These are phyloP conservation scores for Acanthiza pusilla DNA, from an alignment of 2,797 vertebrate species.

Conservation along the genomic window DNA sequence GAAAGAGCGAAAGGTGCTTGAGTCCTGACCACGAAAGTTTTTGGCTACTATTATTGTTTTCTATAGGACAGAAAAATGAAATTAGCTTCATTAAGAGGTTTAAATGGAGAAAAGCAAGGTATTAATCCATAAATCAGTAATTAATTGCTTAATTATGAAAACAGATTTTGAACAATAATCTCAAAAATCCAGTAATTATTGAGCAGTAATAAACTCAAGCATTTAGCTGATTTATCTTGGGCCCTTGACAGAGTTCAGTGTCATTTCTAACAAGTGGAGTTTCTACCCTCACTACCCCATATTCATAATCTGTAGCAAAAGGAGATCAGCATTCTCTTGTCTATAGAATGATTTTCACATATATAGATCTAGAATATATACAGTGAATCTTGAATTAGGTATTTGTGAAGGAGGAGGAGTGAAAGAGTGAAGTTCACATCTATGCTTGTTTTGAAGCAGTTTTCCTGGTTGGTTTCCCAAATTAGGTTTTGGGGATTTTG, in stretches of 20 bases:
- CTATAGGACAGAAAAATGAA: neutral
- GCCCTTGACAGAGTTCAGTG: neutral
- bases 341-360: neutral
- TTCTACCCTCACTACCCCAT: neutral
- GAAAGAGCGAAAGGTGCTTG: neutral
- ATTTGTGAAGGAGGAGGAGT: neutral
- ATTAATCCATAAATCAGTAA: neutral
- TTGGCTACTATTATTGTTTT: neutral
- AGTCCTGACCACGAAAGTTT: neutral
- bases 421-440: neutral
- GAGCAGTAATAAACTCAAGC: neutral
- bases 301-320: neutral
- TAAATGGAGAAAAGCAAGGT: neutral
- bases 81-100: neutral
- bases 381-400: neutral
- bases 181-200: neutral
- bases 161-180: neutral
- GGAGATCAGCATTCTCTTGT: neutral
- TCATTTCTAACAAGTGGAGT: neutral
- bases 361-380: neutral
- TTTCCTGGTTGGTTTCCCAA: neutral
- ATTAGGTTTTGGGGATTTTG: neutral
- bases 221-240: neutral
- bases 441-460: neutral
- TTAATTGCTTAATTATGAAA: neutral